Conservation (phyloP, 2,113 vertebrate species). For the Paracanthobrama guichenoti region DNA sequence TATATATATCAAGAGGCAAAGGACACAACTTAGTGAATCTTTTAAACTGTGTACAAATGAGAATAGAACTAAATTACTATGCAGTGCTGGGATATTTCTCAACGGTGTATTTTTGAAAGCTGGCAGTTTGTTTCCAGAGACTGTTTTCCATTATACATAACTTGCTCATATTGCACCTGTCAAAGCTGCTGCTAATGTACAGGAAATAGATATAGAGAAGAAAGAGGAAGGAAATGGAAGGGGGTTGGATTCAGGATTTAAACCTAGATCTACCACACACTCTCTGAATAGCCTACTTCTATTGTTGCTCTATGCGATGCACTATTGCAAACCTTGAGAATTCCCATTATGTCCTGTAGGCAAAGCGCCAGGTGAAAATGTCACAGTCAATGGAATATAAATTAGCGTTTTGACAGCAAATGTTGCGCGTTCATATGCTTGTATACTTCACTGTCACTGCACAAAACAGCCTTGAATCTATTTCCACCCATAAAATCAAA, state of each 20-base stretch:
- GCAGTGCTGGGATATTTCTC: neutral
- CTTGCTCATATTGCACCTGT: neutral
- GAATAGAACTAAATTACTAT: neutral
- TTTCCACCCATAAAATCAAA: conserved; percentile 23
- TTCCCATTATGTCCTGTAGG: neutral
- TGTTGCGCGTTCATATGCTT: neutral
- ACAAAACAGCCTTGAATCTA: conserved; percentile 12
- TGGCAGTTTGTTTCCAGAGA: neutral
- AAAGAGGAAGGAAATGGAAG: neutral
- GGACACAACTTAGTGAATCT: neutral
- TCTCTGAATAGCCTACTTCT: neutral
- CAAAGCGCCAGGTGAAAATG: neutral
- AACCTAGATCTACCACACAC: neutral
- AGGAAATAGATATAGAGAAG: neutral
- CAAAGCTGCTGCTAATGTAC: neutral
- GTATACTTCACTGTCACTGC: neutral
- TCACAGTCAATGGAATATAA: neutral
- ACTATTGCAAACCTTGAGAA: neutral
- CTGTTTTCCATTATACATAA: conserved; percentile 9
- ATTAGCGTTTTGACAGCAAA: conserved; percentile 22
- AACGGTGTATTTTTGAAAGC: neutral
- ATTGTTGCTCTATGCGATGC: neutral
- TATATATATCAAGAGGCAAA: no score
- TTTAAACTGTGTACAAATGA: conserved; percentile 3
- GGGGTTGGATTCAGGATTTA: neutral